Evolutionary conservation across 2,797 vertebrate species (phyloP), one percentile per base, ranked within the genome.

Genomic region (Sternarchorhynchus goeldii): DNA sequence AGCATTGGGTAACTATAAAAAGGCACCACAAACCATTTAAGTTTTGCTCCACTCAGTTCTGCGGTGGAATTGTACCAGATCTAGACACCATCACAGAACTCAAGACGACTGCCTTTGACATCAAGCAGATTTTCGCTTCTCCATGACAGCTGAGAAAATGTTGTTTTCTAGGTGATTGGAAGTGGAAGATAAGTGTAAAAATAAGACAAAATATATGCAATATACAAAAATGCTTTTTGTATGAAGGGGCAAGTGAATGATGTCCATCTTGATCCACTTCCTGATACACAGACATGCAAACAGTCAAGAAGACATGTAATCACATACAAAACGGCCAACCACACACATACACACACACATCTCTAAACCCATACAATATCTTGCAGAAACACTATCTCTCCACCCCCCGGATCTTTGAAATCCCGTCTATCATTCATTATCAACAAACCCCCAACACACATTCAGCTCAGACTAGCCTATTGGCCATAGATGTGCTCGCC

Each of bases 311-410:
- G 45, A 14, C 45, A 12, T 2, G 12, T 3, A 50, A 50, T 14
- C 8, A 3, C 45, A 50, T 50, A 50, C 45, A 50, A 50, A 10
- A 14, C 14, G 45, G 45, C 50, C 53, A 57, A 56, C 31, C 25
- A 62, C 56, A 12, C 79, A 16, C 69, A 79, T 69, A 60, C 68
- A 39, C 41, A 63, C 55, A 66, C 56, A 63, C 56, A 55, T 77
- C 39, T 39, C 32, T n/a, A 65, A 39, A n/a, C 34, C 45, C 45
- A 50, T 14, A 14, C 8, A 50, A 50, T 50, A 50, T 50, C 8
- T 50, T 50, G 45, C 2, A 39, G 18, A 34, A 21, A 6, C 58
- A 12, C 6, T 10, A 1, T 5, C 16, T 6, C 17, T 10, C 5
- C 50, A 18, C 14, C 5, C 32, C 4, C 45, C 12, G 10, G 45